Base-by-base conservation (phyloP, 2,113 vertebrate species). In the Eurypyga helias region DNA sequence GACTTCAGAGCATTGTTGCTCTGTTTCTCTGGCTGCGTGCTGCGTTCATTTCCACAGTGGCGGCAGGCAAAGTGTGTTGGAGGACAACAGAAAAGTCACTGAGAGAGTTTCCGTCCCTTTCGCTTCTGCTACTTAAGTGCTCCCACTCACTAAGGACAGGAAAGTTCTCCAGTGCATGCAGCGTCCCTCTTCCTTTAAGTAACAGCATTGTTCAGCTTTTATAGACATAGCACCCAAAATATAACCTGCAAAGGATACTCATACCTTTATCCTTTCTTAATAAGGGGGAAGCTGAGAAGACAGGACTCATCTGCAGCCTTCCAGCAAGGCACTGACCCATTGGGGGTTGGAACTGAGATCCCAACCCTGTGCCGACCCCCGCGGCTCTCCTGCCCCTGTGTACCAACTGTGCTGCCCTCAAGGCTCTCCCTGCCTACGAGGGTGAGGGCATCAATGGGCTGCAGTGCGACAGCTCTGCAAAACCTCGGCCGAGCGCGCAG, bases 331-430 rank as follows among this genome's bases (percentile, higher is more conserved):
- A 61, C 45, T 28, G 62, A 18, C 58, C 49, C 29, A n/a, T 3
- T 36, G 0, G 0, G 51, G 6, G 4, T 10, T 77, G 46, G 26
- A 70, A 24, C 14, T 3, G 25, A 58, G 26, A 13, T 66, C 51
- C 43, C 51, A 77, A 2, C 6, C 20, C 31, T 28, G 1, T 49
- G 13, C 77, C 54, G 7, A 25, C 2, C 34, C 46, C 19, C 4
- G 7, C 11, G 33, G 12, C 33, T 71, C 34, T 49, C 10, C 34
- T 83, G 33, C 43, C 13, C 45, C 66, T 38, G 7, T n/a, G 10
- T 20, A 6, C 54, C 65, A 55, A 8, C 26, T 69, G 54, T 70
- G 34, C 85, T 65, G 61, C 66, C 23, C 72, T 69, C 38, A 12
- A 31, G 64, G 54, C 21, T 83, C 19, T 75, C 33, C 3, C 8